Conservation (phyloP, 2,888 invertebrate species). For the Cephonodes hylas region DNA sequence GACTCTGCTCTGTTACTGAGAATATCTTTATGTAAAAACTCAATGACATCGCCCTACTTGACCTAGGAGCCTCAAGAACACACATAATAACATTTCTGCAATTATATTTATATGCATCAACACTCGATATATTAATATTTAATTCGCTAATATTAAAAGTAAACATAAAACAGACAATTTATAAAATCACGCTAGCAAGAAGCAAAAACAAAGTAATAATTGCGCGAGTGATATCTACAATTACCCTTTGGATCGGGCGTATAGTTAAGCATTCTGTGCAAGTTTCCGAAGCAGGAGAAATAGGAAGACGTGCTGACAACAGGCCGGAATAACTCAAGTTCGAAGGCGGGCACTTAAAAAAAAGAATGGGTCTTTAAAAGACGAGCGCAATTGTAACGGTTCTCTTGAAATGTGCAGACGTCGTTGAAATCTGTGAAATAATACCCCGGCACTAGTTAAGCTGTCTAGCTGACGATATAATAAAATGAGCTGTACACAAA, state of each 20-base stretch:
- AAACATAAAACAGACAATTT: too few relatives aligned
- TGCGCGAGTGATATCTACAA: not conserved
- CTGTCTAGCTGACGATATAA: constrained; percentile 67
- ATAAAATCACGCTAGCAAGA: not conserved
- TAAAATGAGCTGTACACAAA: constrained; percentile 67
- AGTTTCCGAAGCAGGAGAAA: constrained; percentile 32
- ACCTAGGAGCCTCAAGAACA: too few relatives aligned
- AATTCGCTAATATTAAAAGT: too few relatives aligned
- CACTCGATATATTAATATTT: too few relatives aligned
- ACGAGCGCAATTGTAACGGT: constrained; percentile 50
- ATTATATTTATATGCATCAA: too few relatives aligned
- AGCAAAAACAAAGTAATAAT: not conserved
- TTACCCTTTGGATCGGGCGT: not conserved
- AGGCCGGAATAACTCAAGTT: constrained; percentile 58
- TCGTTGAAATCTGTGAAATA: constrained; percentile 71
- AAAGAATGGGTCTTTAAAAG: constrained; percentile 58
- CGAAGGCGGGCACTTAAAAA: constrained; percentile 57
- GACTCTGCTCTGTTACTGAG: too few relatives aligned
- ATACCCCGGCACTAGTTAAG: constrained; percentile 60
- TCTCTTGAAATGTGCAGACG: constrained; percentile 61
- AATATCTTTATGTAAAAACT: too few relatives aligned
- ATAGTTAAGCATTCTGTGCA: not conserved
- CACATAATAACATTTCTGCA: too few relatives aligned
- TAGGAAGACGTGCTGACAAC: constrained; percentile 41
- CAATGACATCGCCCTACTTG: too few relatives aligned